Base-by-base conservation (phyloP, 2,888 invertebrate species). In the Synanthedon vespiformis region DNA sequence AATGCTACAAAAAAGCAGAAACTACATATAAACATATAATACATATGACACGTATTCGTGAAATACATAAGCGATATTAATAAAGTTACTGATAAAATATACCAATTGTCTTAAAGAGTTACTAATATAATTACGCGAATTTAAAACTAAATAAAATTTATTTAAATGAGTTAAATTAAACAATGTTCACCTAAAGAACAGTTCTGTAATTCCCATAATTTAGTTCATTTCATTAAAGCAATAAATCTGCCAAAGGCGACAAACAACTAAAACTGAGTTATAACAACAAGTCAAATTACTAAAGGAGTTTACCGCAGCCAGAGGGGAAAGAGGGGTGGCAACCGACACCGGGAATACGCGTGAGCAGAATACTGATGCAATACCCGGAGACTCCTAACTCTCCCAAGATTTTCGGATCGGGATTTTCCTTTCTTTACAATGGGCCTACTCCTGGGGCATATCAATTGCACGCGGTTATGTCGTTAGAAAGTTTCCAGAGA, bases 351-450 rank as follows among this genome's bases (percentile, higher is more conserved):
- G 74, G 68, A 54, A 62, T 54, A 55, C 34, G 72, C 84, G 77
- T 65, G 67, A 55, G 52, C 60, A 61, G 86, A 80, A 87, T 87
- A 87, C 87, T 84, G 83, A 86, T 86, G 78, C 77, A 71, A 58
- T 59, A 59, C 54, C 62, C 56, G 59, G 65, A 72, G 71, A 68
- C 75, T 77, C 68, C 78, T 84, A 84, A 85, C 84, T 85, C 83
- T 75, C 73, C 70, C 72, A 86, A 86, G 84, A 86, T 86, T 87
- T 87, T 85, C 83, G 81, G 81, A 77, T 84, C 71, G 81, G 83
- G 87, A 85, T 85, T 87, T 87, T 85, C 87, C 84, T 87, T 87
- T 86, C 87, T 87, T 87, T 87, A 85, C 87, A 87, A 86, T 86
- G 82, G 81, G 76, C 81, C 84, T 86, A 87, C 87, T 82, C 86